Evolutionary conservation across 2,888 invertebrate species (phyloP).

Genomic region (Pecten maximus): DNA sequence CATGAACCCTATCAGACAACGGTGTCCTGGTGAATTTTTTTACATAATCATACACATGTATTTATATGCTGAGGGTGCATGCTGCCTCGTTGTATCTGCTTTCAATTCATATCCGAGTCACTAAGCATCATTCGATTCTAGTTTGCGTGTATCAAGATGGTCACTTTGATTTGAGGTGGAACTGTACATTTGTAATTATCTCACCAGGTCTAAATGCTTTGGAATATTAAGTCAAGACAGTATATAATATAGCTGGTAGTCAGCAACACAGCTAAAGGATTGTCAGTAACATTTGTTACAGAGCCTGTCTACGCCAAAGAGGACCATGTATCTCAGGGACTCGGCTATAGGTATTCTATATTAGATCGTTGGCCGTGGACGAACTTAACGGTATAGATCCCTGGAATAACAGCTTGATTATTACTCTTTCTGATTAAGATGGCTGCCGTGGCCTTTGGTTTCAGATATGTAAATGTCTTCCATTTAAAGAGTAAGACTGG

Average conservation of each 20-base stretch:
- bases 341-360: no score
- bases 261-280: background rate
- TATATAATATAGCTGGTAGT: background rate
- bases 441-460: no score
- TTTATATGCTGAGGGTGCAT: slow-evolving; percentile 17
- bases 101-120: background rate
- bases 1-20: background rate
- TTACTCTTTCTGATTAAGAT: no score
- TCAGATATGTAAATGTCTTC: no score
- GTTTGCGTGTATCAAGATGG: background rate
- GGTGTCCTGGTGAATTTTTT: background rate
- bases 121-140: background rate
- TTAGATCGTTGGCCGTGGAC: no score
- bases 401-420: no score
- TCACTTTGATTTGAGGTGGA: no score
- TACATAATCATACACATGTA: background rate
- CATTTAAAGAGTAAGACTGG: no score
- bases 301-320: background rate
- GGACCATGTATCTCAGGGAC: no score
- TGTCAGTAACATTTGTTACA: background rate
- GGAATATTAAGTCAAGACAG: background rate
- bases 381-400: no score
- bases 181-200: background rate
- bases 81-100: background rate
- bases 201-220: background rate